phyloP scores from a whole-genome alignment of 2,113 vertebrate genomes.

The Cavia aperea region DNA sequence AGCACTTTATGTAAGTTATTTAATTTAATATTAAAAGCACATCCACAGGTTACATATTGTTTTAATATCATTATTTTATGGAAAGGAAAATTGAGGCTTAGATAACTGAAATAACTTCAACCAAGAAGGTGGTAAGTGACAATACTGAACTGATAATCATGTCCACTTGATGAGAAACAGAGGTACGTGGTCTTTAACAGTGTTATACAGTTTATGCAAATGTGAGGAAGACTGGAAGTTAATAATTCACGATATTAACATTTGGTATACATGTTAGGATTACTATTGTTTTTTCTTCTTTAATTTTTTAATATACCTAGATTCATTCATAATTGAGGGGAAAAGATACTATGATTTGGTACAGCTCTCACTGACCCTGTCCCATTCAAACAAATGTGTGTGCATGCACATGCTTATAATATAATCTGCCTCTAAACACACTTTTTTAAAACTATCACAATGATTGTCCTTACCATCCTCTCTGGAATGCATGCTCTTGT shows the following conservation, averaged over 20 bases:
- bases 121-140: background rate
- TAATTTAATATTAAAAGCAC: conserved; percentile 9
- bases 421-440: background rate
- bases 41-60: background rate
- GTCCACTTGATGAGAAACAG: background rate
- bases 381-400: background rate
- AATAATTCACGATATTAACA: background rate
- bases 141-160: background rate
- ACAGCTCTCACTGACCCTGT: background rate
- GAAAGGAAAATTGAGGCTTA: conserved; percentile 12
- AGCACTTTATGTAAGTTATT: background rate
- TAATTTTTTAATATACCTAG: conserved; percentile 11
- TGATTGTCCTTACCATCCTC: background rate
- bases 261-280: background rate
- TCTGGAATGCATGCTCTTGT: background rate
- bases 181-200: background rate
- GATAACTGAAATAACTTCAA: background rate
- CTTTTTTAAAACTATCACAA: background rate
- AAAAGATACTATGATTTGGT: background rate
- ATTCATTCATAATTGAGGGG: background rate
- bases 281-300: conserved; percentile 15
- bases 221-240: background rate
- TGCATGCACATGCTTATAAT: background rate
- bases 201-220: background rate
- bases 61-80: background rate